phyloP scores from a whole-genome alignment of 2,888 invertebrate species.

The Tillus elongatus region DNA sequence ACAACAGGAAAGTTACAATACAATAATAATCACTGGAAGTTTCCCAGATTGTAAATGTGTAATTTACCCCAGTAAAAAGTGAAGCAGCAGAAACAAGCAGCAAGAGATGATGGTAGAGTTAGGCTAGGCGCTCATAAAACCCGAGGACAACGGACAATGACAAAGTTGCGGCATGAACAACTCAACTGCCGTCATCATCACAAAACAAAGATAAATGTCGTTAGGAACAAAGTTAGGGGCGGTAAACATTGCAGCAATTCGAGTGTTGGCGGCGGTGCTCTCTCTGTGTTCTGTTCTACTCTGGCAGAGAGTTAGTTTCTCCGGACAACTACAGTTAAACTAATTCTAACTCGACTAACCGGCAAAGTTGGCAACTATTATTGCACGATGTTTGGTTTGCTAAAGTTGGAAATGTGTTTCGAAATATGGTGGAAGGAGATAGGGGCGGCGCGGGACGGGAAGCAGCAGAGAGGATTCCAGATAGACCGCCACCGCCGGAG shows the following conservation, averaged over 20 bases:
- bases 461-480: neutral
- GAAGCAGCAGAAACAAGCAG: too few relatives aligned
- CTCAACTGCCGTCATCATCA: conserved; percentile 3
- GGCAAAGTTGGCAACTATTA: conserved; percentile 37
- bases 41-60: too few relatives aligned
- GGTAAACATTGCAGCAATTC: conserved; percentile 11
- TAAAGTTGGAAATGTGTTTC: conserved; percentile 35
- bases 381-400: conserved; percentile 38
- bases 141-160: neutral
- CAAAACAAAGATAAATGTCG: conserved; percentile 11
- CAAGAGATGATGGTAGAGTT: too few relatives aligned
- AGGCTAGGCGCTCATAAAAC: too few relatives aligned
- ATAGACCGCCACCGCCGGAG: neutral
- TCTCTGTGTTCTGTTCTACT: neutral
- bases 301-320: conserved; percentile 23
- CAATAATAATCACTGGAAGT: too few relatives aligned
- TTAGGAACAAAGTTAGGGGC: conserved; percentile 13
- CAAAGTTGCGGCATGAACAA: neutral
- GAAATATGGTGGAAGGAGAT: conserved; percentile 26
- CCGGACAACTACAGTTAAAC: conserved; percentile 36
- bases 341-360: conserved; percentile 34
- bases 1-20: too few relatives aligned
- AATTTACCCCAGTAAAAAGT: too few relatives aligned
- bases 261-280: neutral
- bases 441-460: conserved; percentile 18